Base-by-base conservation (phyloP, 2,888 invertebrate genomes). In the Chydorus sphaericus region DNA sequence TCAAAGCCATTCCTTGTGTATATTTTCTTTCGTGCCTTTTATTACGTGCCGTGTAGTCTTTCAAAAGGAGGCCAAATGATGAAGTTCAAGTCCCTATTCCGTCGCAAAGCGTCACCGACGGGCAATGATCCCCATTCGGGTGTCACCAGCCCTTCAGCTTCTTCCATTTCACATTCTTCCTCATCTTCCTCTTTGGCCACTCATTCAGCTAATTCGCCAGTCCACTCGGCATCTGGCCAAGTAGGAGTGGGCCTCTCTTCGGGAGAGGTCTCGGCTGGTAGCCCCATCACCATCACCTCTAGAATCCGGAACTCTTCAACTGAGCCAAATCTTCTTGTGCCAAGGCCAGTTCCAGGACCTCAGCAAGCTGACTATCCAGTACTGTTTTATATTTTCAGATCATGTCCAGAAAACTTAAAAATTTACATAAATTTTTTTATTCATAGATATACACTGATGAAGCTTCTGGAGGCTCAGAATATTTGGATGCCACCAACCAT, bases 41-140 rank as follows among this genome's bases (percentile, higher is more conserved):
- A n/a, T n/a, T n/a, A n/a, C n/a, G n/a, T n/a, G n/a, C n/a, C n/a
- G n/a, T n/a, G n/a, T n/a, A n/a, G n/a, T n/a, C n/a, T n/a, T n/a
- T n/a, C n/a, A n/a, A n/a, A n/a, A 23, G 44, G 44, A 23, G 26
- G 26, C 20, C 36, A 52, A 52, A 87, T 86, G 86, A 87, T 87
- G 80, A 88, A 87, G 78, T 81, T 88, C 74, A 87, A 87, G 80
- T 86, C 87, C 68, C 80, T 88, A 71, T 88, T 88, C 77, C 87
- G 87, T 76, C 55, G 55, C n/a, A 55, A 55, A 55, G 49, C 55
- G 10, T 49, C 48, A 20, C 52, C 52, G 14, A 52, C 52, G 5
- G 52, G 52, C 31, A 36, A 52, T 20, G 30, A 39, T 23, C 26
- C 33, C 20, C 49, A 33, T 2, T 49, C 33, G 23, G 29, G 49